Evolutionary conservation across 37 sponge, comb jelly and placozoan species (phyloP).

Genomic region (Chondrosia reniformis): DNA sequence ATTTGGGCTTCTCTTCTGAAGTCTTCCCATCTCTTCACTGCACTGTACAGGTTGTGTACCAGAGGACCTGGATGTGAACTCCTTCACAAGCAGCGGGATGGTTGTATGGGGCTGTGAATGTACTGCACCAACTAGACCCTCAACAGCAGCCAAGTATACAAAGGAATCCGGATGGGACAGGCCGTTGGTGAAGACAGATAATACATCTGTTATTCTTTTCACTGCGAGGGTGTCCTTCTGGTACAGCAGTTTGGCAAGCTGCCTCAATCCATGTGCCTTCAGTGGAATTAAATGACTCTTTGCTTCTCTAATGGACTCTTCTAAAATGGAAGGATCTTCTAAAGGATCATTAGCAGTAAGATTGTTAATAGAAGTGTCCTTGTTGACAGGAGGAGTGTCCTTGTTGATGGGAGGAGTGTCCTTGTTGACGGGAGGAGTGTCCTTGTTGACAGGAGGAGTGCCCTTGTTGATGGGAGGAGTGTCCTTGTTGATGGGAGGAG

Average conservation of each 20-base stretch:
- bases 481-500: neutral
- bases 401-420: too few species aligned
- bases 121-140: conserved; percentile 69
- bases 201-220: conserved; percentile 12
- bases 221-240: conserved; percentile 46
- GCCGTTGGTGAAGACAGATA: conserved; percentile 45
- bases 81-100: conserved; percentile 28
- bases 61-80: neutral
- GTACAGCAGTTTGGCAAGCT: conserved; percentile 56
- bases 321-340: neutral
- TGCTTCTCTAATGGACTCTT: conserved; percentile 36
- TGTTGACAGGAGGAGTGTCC: too few species aligned
- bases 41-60: neutral
- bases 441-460: too few species aligned
- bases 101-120: neutral
- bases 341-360: too few species aligned
- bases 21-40: neutral
- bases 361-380: too few species aligned
- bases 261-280: conserved; percentile 53
- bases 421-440: too few species aligned
- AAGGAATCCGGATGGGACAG: conserved; percentile 70
- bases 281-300: conserved; percentile 65
- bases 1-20: neutral
- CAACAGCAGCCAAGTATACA: conserved; percentile 87
- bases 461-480: neutral